These are phyloP conservation scores for Parazoanthus darwini DNA, from an alignment of 92 coral and sea anemone species.

Conservation along the genomic window DNA sequence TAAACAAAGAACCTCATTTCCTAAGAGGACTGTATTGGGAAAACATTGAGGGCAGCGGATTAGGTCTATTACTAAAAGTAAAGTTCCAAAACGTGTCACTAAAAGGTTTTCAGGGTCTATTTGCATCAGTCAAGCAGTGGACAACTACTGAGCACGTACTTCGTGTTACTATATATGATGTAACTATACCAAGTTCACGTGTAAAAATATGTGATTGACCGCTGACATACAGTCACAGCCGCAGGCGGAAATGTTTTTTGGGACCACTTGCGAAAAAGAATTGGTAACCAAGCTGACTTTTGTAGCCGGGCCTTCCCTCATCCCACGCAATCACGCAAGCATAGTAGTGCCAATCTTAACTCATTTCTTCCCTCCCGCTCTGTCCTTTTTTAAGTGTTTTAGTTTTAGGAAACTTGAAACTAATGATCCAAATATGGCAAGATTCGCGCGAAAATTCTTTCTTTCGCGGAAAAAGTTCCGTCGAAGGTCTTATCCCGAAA, in stretches of 20 bases:
- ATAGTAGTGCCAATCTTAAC: constrained; percentile 9
- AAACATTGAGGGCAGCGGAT: no score
- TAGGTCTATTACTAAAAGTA: no score
- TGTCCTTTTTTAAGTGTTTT: constrained; percentile 13
- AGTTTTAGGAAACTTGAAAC: constrained; percentile 12
- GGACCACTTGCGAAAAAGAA: background rate
- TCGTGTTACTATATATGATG: constrained; percentile 20
- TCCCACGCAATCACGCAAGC: background rate
- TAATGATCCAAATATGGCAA: constrained; percentile 14
- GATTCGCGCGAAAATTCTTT: constrained; percentile 9
- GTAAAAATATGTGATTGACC: no score
- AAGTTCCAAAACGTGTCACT: constrained; percentile 1
- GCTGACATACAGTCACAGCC: no score
- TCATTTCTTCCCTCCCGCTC: constrained; percentile 20
- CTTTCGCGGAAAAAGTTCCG: background rate
- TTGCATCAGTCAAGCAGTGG: constrained; percentile 8
- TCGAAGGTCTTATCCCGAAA: no score
- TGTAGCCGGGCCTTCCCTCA: background rate
- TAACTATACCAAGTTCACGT: constrained; percentile 15
- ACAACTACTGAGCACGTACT: constrained; percentile 18
- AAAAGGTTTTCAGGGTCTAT: background rate
- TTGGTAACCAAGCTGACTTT: background rate
- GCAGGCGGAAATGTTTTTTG: background rate
- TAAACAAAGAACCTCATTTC: no score
- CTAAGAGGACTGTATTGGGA: no score